Percentiles rank a stretch among this genome's conserved stretches.
phyloP scores from a whole-genome alignment of 2,113 vertebrate genomes.

The Lipophrys pholis region DNA sequence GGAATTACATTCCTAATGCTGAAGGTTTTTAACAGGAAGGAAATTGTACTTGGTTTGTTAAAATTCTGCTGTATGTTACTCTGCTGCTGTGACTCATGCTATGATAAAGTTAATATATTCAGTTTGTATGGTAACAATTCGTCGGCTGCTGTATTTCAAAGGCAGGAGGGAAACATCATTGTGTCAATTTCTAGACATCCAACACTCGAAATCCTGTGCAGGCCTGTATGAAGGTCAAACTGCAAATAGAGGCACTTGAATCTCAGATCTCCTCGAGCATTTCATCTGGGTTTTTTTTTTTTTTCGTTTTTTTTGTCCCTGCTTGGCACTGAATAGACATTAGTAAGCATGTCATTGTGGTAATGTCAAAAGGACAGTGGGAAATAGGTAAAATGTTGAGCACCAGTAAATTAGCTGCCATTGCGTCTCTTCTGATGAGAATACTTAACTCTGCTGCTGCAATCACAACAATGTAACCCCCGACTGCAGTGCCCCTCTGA shows the following conservation, averaged over 20 bases:
- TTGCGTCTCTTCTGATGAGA: conserved; percentile 30
- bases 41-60: not conserved
- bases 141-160: conserved; percentile 22
- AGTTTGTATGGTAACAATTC: conserved; percentile 7
- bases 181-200: conserved; percentile 25
- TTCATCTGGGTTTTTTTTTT: not conserved
- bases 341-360: conserved; percentile 24
- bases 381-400: conserved; percentile 23
- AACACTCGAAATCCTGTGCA: conserved; percentile 19
- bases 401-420: conserved; percentile 30
- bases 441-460: conserved; percentile 44
- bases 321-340: conserved; percentile 25
- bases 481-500: not conserved
- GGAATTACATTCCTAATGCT: conserved; percentile 9
- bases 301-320: not conserved
- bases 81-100: not conserved
- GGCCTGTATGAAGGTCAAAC: conserved; percentile 57
- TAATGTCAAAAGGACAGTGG: conserved; percentile 33
- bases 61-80: not conserved
- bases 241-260: conserved; percentile 31
- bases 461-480: conserved; percentile 29
- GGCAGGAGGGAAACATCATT: not conserved
- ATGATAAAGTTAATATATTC: conserved; percentile 22
- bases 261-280: conserved; percentile 16
- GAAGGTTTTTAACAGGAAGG: not conserved